Evolutionary conservation across 2,113 vertebrate species (phyloP).

Genomic region (Numida meleagris): DNA sequence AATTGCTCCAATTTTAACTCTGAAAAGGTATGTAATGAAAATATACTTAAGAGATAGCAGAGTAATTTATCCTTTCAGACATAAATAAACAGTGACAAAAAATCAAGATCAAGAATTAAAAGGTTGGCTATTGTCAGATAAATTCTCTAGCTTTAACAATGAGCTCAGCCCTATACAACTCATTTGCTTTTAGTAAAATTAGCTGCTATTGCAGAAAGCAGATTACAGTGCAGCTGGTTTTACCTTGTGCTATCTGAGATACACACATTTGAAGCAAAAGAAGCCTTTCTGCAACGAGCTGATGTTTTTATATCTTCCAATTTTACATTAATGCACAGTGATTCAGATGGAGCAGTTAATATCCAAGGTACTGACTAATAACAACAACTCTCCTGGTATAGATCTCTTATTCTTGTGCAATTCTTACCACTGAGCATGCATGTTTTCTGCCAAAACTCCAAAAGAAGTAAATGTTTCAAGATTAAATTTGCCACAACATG

Average conservation of each 20-base stretch:
- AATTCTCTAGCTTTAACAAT: neutral
- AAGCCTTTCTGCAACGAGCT: neutral
- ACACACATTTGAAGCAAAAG: neutral
- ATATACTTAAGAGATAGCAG: neutral
- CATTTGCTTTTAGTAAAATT: neutral
- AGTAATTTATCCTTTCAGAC: neutral
- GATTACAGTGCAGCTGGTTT: neutral
- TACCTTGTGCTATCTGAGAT: neutral
- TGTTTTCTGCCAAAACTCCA: neutral
- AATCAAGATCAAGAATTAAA: neutral
- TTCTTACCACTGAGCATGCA: neutral
- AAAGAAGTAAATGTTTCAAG: neutral
- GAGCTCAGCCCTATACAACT: neutral
- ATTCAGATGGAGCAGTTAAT: neutral
- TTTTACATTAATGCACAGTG: neutral
- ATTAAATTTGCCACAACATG: neutral
- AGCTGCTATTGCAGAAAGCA: neutral
- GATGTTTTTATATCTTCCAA: neutral
- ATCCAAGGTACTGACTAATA: neutral
- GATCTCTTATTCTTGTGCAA: neutral
- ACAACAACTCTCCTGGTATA: neutral
- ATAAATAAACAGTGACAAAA: neutral
- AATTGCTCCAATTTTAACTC: neutral
- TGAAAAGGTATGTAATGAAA: neutral
- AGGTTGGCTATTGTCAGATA: neutral